These are phyloP conservation scores for Donacobius atricapilla DNA, from an alignment of 2,113 vertebrate genomes.

Conservation along the genomic window DNA sequence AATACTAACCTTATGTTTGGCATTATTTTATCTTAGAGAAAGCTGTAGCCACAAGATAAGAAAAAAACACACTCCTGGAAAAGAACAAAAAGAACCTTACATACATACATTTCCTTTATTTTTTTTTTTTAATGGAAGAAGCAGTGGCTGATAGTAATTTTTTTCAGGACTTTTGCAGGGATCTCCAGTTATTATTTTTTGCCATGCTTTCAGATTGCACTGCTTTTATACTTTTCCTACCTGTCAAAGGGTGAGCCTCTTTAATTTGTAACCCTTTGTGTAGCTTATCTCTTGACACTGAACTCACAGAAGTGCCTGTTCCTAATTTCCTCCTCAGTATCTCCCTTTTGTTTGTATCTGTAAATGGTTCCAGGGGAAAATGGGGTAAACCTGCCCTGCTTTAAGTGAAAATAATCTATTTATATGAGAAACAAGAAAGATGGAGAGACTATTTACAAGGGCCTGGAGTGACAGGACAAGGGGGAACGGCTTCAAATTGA, in stretches of 20 bases:
- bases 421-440: background rate
- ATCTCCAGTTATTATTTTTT: background rate
- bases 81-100: background rate
- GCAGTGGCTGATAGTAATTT: background rate
- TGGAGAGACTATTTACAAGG: background rate
- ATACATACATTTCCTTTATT: background rate
- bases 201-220: background rate
- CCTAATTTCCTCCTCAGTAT: background rate
- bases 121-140: background rate
- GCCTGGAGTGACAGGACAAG: rapidly evolving
- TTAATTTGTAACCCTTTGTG: conserved; percentile 16
- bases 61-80: background rate
- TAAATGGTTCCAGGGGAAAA: background rate
- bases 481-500: background rate
- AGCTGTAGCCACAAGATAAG: conserved; percentile 32
- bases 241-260: background rate
- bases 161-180: background rate
- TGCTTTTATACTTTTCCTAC: background rate
- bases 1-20: background rate
- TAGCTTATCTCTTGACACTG: background rate
- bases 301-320: background rate
- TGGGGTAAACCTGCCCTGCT: background rate
- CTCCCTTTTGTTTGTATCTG: background rate
- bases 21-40: conserved; percentile 30
- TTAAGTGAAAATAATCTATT: background rate